These are phyloP conservation scores for Onchidella celtica DNA, from an alignment of 2,888 invertebrate species.

Conservation along the genomic window DNA sequence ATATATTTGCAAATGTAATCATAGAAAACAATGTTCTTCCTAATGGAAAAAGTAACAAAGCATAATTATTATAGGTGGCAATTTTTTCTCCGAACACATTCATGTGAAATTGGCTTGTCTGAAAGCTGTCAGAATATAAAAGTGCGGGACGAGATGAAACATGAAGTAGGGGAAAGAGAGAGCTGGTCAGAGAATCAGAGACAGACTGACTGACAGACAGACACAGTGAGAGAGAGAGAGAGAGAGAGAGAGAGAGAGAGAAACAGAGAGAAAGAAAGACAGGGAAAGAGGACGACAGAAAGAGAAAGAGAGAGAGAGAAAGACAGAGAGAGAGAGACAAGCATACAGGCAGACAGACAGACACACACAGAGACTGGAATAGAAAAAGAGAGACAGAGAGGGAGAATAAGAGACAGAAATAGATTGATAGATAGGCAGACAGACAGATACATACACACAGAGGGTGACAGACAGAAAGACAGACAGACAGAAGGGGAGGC, in stretches of 20 bases:
- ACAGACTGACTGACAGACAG: not conserved
- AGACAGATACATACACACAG: too few relatives aligned
- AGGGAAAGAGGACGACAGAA: not conserved
- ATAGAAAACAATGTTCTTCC: too few relatives aligned
- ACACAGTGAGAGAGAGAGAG: slow-evolving; percentile 17
- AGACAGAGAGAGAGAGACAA: not conserved
- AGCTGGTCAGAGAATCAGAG: not conserved
- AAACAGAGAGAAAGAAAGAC: too few relatives aligned
- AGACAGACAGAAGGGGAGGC: too few relatives aligned
- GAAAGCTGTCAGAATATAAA: too few relatives aligned
- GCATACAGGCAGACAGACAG: not conserved
- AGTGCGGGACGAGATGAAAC: not conserved
- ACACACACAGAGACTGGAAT: too few relatives aligned
- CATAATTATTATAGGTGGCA: too few relatives aligned
- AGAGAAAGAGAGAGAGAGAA: not conserved
- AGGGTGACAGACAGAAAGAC: too few relatives aligned
- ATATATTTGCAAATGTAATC: too few relatives aligned
- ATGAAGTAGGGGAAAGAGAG: not conserved
- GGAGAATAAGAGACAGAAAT: not conserved
- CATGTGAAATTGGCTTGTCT: too few relatives aligned
- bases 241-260: slow-evolving; percentile 1
- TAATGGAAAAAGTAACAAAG: too few relatives aligned
- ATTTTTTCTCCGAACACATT: too few relatives aligned
- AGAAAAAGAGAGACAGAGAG: not conserved
- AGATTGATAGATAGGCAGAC: not conserved